Conservation (phyloP, 1,140 invertebrate species). For the Ceratina australensis region DNA sequence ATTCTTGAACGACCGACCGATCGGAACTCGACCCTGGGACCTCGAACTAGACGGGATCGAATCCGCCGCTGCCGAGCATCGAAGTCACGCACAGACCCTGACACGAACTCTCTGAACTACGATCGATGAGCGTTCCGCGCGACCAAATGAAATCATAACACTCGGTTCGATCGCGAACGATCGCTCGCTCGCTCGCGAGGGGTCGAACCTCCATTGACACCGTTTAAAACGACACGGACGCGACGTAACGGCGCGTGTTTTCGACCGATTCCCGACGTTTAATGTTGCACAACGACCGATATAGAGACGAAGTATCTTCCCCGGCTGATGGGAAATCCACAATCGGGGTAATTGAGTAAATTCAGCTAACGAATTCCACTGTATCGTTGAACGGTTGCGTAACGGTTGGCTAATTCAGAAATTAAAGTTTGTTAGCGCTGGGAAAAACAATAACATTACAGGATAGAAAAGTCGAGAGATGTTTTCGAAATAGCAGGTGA, state of each 20-base stretch:
- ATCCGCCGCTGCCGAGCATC: neutral
- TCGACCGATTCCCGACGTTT: neutral
- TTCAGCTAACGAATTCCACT: neutral
- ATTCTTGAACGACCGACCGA: conserved; percentile 28
- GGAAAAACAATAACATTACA: neutral
- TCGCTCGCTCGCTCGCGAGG: neutral
- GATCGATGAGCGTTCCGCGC: neutral
- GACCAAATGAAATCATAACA: conserved; percentile 44
- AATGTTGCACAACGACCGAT: neutral
- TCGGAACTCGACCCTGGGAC: conserved; percentile 31
- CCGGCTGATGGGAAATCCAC: no score
- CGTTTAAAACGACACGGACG: conserved; percentile 18
- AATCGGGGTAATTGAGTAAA: neutral
- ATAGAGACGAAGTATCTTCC: no score
- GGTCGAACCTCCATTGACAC: conserved; percentile 44
- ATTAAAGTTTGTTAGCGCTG: neutral
- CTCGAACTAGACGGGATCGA: conserved; percentile 28
- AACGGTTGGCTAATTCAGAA: neutral
- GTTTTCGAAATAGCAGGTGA: neutral
- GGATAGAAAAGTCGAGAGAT: neutral
- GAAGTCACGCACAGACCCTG: conserved; percentile 11
- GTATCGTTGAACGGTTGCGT: neutral
- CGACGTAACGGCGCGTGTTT: neutral
- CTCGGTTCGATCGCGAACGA: conserved; percentile 25
- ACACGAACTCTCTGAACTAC: conserved; percentile 14